phyloP scores from a whole-genome alignment of 2,888 invertebrate genomes.

The Epistrophe eligans region DNA sequence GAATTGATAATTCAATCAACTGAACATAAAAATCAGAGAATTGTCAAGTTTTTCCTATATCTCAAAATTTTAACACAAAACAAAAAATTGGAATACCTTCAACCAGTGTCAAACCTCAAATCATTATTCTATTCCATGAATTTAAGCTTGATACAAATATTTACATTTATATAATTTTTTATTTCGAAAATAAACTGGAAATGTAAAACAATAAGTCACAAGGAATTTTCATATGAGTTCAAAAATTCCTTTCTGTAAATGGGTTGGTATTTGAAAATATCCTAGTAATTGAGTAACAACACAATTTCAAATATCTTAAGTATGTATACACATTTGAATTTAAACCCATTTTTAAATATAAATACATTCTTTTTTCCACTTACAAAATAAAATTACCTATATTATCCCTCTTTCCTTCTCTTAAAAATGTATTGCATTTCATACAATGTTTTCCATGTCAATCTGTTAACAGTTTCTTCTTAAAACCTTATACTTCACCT shows the following conservation, averaged over 20 bases:
- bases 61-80: no score
- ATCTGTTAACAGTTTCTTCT: constrained; percentile 20
- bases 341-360: not conserved
- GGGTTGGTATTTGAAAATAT: not conserved
- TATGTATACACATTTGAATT: not conserved
- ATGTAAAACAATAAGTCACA: no score
- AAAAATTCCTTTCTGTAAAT: not conserved
- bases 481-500: constrained; percentile 13
- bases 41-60: no score
- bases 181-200: no score
- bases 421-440: constrained; percentile 17
- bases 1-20: no score
- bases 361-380: not conserved
- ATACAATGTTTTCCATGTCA: constrained; percentile 17
- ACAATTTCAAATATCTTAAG: not conserved
- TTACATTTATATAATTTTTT: no score
- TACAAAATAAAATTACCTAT: not conserved
- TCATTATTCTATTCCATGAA: no score
- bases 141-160: no score
- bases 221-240: not conserved
- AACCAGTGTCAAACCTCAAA: no score
- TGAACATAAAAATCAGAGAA: no score
- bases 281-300: not conserved
- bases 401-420: not conserved
- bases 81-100: no score